Evolutionary conservation across 2,888 invertebrate genomes (phyloP).

Genomic region (Ochropacha duplaris): DNA sequence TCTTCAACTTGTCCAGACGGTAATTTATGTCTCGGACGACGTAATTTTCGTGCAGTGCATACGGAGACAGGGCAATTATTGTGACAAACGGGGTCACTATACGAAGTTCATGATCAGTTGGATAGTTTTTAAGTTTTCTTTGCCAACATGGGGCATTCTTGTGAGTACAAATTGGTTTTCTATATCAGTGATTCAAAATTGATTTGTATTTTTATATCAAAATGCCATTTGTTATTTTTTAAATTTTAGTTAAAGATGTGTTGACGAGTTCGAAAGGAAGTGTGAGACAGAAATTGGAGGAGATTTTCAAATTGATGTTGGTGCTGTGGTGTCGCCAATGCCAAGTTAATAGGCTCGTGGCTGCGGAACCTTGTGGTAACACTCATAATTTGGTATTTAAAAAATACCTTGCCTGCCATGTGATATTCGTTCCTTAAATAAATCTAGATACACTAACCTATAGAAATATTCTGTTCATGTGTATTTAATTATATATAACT

Average conservation of each 20-base stretch:
- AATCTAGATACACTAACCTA: too few relatives aligned
- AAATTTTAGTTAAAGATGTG: slow-evolving; percentile 66
- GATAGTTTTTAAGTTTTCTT: slow-evolving; percentile 15
- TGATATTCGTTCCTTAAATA: too few relatives aligned
- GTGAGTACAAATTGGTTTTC: slow-evolving; percentile 48
- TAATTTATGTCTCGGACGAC: slow-evolving; percentile 40
- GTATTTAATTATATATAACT: too few relatives aligned
- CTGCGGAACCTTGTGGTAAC: slow-evolving; percentile 83
- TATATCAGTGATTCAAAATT: background rate
- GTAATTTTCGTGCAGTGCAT: slow-evolving; percentile 48
- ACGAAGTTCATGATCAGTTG: slow-evolving; percentile 42
- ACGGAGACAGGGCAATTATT: slow-evolving; percentile 30
- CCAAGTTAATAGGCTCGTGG: slow-evolving; percentile 86
- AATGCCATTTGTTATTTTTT: slow-evolving; percentile 17
- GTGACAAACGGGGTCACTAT: slow-evolving; percentile 34
- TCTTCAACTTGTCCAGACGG: slow-evolving; percentile 40
- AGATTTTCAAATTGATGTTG: slow-evolving; percentile 91
- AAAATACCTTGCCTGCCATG: too few relatives aligned
- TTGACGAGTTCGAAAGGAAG: slow-evolving; percentile 62
- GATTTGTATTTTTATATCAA: background rate
- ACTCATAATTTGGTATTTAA: background rate
- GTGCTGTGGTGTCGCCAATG: slow-evolving; percentile 91
- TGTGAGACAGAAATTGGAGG: slow-evolving; percentile 86
- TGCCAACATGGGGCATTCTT: slow-evolving; percentile 61
- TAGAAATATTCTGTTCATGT: too few relatives aligned